Base-by-base conservation (phyloP, 1,140 invertebrate genomes). In the Acromyrmex heyeri region DNA sequence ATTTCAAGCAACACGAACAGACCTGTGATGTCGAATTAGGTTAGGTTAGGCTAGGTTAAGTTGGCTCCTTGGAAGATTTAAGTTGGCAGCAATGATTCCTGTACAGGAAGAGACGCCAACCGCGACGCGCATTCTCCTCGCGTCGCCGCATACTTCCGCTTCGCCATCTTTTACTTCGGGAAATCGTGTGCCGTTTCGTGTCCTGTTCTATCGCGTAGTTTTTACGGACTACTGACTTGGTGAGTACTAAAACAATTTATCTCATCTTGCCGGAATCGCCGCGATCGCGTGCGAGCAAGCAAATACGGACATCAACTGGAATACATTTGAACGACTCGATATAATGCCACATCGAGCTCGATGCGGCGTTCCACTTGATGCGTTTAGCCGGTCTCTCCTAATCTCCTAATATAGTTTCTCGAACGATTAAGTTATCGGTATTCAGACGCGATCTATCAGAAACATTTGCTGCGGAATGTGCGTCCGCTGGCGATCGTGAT, bases 151-250 rank as follows among this genome's bases (percentile, higher is more conserved):
- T 61, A 81, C 72, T 89, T 88, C 77, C 89, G 79, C 85, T 86
- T 81, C 78, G 78, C 92, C 92, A 92, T 92, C 92, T 93, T 92
- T 90, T 90, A 89, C 61, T 55, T 87, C 86, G 86, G 65, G 38
- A 65, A 79, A 92, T 87, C 92, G 92, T 92, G 92, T 86, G 50
- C 6, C 21, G 77, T 87, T 73, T 92, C 86, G 91, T 77, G 86
- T 92, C 77, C 91, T 90, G 72, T 87, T 61, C 67, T 89, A 85
- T 90, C 87, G 76, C 79, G 86, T 91, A 75, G 67, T 91, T 93
- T 24, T 93, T 92, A 93, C 88, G 53, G 67, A 88, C 89, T 86
- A 92, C 83, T 90, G 92, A 93, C 90, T 93, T 92, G 92, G 92
- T 93, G 65, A 93, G 92, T 92, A 61, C 44, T n/a, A 8, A 50